Conservation (phyloP, 2,888 invertebrate species). For the Melanchra persicariae region DNA sequence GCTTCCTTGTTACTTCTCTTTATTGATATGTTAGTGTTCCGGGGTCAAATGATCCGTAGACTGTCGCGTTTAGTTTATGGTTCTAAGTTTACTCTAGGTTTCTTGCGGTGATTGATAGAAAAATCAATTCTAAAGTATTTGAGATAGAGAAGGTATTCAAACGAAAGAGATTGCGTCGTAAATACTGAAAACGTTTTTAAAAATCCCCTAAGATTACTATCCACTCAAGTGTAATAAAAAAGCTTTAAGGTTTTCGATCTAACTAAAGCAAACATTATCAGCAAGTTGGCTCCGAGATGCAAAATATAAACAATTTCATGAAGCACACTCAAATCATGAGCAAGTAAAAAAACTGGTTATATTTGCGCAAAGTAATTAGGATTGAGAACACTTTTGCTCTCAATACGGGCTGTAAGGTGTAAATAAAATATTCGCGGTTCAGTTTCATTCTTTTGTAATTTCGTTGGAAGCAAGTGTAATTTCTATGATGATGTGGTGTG, state of each 20-base stretch:
- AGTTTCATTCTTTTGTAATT: slow-evolving; percentile 59
- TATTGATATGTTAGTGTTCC: slow-evolving; percentile 59
- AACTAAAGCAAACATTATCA: not conserved
- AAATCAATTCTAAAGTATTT: not conserved
- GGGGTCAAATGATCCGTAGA: slow-evolving; percentile 44
- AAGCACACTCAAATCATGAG: slow-evolving; percentile 35
- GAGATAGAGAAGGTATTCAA: not conserved
- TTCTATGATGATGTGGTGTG: slow-evolving; percentile 59
- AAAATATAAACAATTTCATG: slow-evolving; percentile 40
- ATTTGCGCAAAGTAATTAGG: slow-evolving; percentile 64
- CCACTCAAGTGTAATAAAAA: not conserved
- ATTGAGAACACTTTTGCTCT: slow-evolving; percentile 68
- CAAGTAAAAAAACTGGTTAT: slow-evolving; percentile 48
- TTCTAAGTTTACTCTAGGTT: not conserved
- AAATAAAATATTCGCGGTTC: slow-evolving; percentile 44
- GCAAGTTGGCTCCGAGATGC: slow-evolving; percentile 1
- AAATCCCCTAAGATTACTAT: not conserved
- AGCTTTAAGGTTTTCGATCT: not conserved
- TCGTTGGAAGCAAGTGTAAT: slow-evolving; percentile 46
- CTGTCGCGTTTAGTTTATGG: not conserved
- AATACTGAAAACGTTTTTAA: slow-evolving; percentile 25
- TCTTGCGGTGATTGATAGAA: not conserved
- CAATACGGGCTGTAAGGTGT: slow-evolving; percentile 60
- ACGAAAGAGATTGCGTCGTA: not conserved
- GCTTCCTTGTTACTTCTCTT: slow-evolving; percentile 62